Evolutionary conservation across 1,140 invertebrate species (phyloP), one percentile per base, ranked within the genome.

Genomic region (Penaeus indicus): DNA sequence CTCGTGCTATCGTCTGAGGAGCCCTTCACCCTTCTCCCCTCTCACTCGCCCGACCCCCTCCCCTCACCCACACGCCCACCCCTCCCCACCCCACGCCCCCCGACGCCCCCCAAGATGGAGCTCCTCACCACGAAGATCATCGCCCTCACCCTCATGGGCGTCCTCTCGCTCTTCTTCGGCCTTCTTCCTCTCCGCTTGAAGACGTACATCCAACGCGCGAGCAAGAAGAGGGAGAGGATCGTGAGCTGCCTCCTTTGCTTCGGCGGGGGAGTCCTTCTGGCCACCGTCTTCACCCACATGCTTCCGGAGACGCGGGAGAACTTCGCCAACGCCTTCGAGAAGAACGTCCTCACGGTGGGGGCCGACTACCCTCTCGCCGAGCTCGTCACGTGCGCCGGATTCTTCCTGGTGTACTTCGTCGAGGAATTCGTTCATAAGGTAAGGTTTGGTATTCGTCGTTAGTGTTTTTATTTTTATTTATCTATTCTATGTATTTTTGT

Each of bases 211-310:
- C 32, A 88, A 84, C 87, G 91, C 60, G 86, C 90, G 67, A 80
- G 86, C 69, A 80, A 69, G 77, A 69, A 84, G 84, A 77, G 91
- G 86, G 88, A 90, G 84, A 88, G 85, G 69, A 72, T 88, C 22
- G 85, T 89, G 25, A 87, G 84, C n/a, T 77, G 86, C 21, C 92
- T 96, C 18, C 94, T 97, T 0, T 97, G 96, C 91, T 97, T 97
- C 90, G 97, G 97, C 38, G 97, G 95, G 7, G 97, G 97, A 0
- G 96, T 98, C 13, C 94, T 98, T 54, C 92, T 98, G 25, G 96
- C 96, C 0, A 97, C 97, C 1, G 95, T 96, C 32, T 92, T 97
- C 63, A 93, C 97, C 5, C 97, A 98, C 92, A 96, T 98, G 93
- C 93, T 98, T 64, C 96, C 97, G 25, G 97, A 98, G 93, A 95